Percentiles rank a stretch among this genome's conserved stretches.
phyloP scores from a whole-genome alignment of 2,113 vertebrate species.

The Phyllopteryx taeniolatus region DNA sequence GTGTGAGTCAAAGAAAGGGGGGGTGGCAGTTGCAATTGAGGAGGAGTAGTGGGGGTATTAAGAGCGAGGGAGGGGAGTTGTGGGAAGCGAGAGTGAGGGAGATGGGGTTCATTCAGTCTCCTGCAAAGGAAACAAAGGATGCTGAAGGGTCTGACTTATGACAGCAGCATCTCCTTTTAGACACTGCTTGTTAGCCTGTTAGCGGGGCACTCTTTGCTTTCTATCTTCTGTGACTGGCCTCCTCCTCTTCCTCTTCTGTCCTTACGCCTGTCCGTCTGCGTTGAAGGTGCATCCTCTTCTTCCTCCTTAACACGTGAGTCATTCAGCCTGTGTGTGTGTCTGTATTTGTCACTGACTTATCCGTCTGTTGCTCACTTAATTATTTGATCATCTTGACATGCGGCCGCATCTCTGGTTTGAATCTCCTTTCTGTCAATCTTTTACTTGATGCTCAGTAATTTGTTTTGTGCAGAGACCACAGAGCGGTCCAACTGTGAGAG shows the following conservation, averaged over 20 bases:
- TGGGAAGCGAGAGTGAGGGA: conserved; percentile 49
- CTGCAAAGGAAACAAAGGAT: conserved; percentile 69
- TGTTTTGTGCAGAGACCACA: not conserved
- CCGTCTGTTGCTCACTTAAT: not conserved
- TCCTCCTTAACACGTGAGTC: conserved; percentile 53
- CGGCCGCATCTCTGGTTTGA: conserved; percentile 10
- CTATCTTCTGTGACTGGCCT: not conserved
- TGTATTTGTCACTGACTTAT: conserved; percentile 7
- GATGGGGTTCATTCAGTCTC: conserved; percentile 53
- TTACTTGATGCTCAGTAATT: not conserved
- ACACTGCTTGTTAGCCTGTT: conserved; percentile 21
- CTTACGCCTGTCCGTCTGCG: conserved; percentile 1
- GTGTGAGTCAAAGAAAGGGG: conserved; percentile 12
- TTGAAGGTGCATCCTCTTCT: conserved; percentile 35
- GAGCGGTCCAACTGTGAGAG: not conserved
- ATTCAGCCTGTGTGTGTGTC: conserved; percentile 5
- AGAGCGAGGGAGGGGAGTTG: conserved; percentile 31
- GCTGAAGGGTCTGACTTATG: conserved; percentile 45
- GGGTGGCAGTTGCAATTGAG: conserved; percentile 31
- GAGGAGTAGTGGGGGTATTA: not conserved
- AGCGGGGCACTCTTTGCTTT: conserved; percentile 29
- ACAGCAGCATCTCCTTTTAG: conserved; percentile 33
- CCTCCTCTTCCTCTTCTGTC: not conserved
- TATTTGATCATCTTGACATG: conserved; percentile 20
- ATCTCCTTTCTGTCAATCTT: conserved; percentile 21